Evolutionary conservation across 2,888 invertebrate genomes (phyloP), one percentile per base, ranked within the genome.

Genomic region (Pterostichus madidus): DNA sequence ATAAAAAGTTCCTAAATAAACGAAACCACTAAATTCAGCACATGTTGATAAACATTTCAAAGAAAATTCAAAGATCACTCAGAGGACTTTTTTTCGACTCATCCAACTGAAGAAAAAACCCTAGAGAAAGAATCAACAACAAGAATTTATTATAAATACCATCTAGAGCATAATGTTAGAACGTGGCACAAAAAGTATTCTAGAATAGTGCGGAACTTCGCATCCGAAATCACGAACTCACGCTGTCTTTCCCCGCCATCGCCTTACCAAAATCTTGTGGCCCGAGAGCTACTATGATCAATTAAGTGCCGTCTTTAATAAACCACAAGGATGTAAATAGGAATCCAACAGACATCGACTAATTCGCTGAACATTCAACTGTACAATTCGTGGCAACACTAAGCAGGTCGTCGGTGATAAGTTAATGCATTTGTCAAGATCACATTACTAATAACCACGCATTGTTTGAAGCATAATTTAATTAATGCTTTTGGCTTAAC

Each of bases 311-410:
- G 49, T 79, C 44, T 61, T 64, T 64, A 61, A 79, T 79, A 79
- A 49, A 64, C 79, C 79, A 13, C 64, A 64, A 61, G 59, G 49
- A 64, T 79, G 79, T 79, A 61, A 79, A 64, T 75, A 75, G 75
- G n/a, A 75, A 75, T 49, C 32, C 32, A 13, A 52, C 75, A 52
- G 52, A 31, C 52, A 49, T n/a, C 32, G 13, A 52, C 31, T 52
- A 75, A 75, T 75, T 75, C 75, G 32, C 52, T 31, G 32, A 52
- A 46, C 73, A 49, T 17, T 73, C 49, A 49, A 44, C 49, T 31
- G 5, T 46, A 52, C 52, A 52, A 31, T 32, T 75, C 46, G 31
- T 17, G 49, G 39, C 11, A 59, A 61, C 7, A 73, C 44, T 0
- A 6, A 73, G 46, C 31, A 31, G 68, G 10, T 49, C 11, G n/a